These are phyloP conservation scores for Smithornis capensis DNA, from an alignment of 2,113 vertebrate genomes.

Conservation along the genomic window DNA sequence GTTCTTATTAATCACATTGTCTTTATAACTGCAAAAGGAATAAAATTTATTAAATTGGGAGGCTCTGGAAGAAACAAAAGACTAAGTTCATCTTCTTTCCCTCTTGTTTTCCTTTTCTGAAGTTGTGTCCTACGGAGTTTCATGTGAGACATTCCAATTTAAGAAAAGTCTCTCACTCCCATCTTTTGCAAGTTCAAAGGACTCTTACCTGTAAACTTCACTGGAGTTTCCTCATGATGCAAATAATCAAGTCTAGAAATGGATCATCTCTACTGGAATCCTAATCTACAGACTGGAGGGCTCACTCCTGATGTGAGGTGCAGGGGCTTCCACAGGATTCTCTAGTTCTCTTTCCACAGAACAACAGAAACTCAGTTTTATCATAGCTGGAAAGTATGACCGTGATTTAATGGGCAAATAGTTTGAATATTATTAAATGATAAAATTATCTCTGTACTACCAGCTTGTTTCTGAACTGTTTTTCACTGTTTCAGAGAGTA, in stretches of 20 bases:
- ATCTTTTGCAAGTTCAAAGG: background rate
- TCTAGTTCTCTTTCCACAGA: background rate
- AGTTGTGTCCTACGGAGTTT: background rate
- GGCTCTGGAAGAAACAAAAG: background rate
- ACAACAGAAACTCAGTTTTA: background rate
- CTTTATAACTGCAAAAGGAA: background rate
- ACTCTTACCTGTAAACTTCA: background rate
- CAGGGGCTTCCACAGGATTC: background rate
- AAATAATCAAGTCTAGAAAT: background rate
- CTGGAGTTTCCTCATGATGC: background rate
- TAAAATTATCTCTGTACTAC: background rate
- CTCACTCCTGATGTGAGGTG: background rate
- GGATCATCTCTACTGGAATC: background rate
- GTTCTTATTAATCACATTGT: background rate
- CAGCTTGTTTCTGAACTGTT: background rate
- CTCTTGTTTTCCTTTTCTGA: background rate
- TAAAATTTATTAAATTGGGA: background rate
- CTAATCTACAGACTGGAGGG: background rate
- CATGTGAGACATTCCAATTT: background rate
- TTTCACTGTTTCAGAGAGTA: background rate
- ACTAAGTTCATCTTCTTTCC: background rate
- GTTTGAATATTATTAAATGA: background rate
- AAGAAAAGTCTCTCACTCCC: background rate
- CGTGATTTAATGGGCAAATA: background rate
- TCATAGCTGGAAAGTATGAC: background rate